Base-by-base conservation (phyloP, 2,113 vertebrate genomes). In the Apus apus region DNA sequence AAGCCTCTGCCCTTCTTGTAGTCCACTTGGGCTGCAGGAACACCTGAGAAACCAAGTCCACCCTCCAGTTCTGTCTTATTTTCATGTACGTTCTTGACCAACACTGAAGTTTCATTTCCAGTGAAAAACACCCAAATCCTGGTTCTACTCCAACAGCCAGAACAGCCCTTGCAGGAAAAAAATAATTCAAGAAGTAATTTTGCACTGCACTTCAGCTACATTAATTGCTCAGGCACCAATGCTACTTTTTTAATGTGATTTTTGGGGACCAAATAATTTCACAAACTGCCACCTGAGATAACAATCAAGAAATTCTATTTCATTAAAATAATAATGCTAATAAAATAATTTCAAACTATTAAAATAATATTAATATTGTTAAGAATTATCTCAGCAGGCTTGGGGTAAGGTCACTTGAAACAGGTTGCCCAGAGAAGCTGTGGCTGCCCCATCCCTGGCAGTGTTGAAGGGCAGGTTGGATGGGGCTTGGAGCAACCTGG, bases 31-130 rank as follows among this genome's bases (percentile, higher is more conserved):
- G 25, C 46, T 48, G 22, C 20, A 32, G 30, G 30, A 56, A 25
- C 29, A 81, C 57, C 26, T 32, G 30, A 79, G 18, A 51, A 90
- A 45, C 25, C 20, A 65, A 38, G 30, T 11, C 51, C 15, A 32
- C 15, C 6, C 3, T 15, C 26, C 5, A 26, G 32, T 34, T 43
- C 30, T 38, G 10, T 38, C 38, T 38, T 38, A 38, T 38, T 38
- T 38, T 38, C 38, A 38, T 38, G 38, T 38, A 38, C 38, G 10
- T 38, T 38, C 2, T 0, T 21, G 19, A 7, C 4, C 46, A 57
- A 17, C 32, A 27, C 14, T 8, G 0, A 14, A 58, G 30, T 13
- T 11, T 36, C 0, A 0, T 8, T 79, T 57, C 19, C 11, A 4
- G 46, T 21, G 36, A 74, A 48, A 14, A 72, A 18, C 8, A 21